These are phyloP conservation scores for Papilio gigon DNA, from an alignment of 2,888 invertebrate genomes.

Conservation along the genomic window DNA sequence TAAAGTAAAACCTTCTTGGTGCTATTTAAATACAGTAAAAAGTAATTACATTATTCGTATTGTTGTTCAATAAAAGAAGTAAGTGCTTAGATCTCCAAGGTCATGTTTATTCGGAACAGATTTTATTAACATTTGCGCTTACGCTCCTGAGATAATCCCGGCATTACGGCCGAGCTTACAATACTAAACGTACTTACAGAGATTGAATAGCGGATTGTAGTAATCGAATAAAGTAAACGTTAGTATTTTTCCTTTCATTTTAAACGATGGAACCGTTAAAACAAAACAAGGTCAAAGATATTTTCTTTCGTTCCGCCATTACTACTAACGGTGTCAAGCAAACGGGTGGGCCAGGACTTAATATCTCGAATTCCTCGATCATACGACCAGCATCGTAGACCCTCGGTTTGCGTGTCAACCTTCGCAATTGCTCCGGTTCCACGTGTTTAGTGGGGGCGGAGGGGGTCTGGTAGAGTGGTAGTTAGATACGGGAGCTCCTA, in stretches of 20 bases:
- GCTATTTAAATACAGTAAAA: too few relatives aligned
- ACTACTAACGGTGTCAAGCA: constrained; percentile 72
- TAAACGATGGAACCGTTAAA: constrained; percentile 26
- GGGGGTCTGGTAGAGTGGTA: constrained; percentile 58
- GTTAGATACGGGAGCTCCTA: constrained; percentile 61
- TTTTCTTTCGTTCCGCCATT: constrained; percentile 67
- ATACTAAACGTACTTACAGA: constrained; percentile 4
- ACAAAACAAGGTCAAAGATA: constrained; percentile 57
- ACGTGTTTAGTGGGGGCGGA: constrained; percentile 47
- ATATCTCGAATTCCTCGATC: constrained; percentile 74
- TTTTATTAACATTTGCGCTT: neutral
- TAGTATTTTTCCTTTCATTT: neutral
- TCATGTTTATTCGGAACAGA: neutral
- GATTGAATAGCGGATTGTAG: constrained; percentile 2
- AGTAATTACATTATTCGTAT: too few relatives aligned
- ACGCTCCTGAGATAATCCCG: neutral
- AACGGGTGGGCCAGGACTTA: constrained; percentile 70
- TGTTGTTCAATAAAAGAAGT: neutral
- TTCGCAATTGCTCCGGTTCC: constrained; percentile 44
- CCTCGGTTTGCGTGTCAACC: constrained; percentile 44
- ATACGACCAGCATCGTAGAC: constrained; percentile 57
- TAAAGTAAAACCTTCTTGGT: too few relatives aligned
- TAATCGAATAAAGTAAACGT: constrained; percentile 5
- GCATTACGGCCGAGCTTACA: neutral
- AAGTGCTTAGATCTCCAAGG: neutral